Percentiles rank a stretch among this genome's conserved stretches.
Conservation (phyloP, 2,113 vertebrate genomes). For the Dasyurus viverrinus region DNA sequence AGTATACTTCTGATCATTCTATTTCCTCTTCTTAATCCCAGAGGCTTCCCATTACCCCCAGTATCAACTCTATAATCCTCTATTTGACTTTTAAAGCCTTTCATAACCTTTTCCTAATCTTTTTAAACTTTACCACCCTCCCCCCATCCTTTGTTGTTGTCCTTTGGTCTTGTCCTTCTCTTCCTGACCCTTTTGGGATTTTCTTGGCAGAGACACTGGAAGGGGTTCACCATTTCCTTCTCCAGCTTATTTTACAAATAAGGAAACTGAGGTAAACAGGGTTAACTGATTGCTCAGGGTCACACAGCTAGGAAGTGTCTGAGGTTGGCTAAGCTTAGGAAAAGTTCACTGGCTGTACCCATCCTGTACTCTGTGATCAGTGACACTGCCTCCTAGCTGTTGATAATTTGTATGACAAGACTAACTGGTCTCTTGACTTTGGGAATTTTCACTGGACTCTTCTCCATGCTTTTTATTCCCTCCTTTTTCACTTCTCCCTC, state of each 20-base stretch:
- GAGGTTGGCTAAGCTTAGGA: neutral
- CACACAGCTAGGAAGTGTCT: neutral
- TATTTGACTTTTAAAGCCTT: neutral
- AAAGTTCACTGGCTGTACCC: neutral
- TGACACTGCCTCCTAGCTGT: neutral
- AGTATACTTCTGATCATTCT: neutral
- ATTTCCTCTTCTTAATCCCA: neutral
- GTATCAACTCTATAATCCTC: neutral
- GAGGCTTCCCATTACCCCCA: neutral
- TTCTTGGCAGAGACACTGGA: neutral
- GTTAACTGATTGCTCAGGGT: neutral
- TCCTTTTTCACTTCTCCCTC: neutral
- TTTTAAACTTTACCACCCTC: neutral
- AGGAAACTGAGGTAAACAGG: neutral
- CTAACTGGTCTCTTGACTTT: neutral
- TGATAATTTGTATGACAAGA: neutral
- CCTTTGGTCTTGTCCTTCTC: neutral
- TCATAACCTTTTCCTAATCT: neutral
- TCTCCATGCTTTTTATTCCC: neutral
- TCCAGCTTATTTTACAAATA: neutral
- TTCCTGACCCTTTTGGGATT: neutral
- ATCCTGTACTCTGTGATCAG: too few species aligned
- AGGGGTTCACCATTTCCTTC: neutral
- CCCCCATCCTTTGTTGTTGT: neutral
- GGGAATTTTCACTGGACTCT: neutral